phyloP scores from a whole-genome alignment of 2,797 vertebrate genomes.

The Lophius americanus region DNA sequence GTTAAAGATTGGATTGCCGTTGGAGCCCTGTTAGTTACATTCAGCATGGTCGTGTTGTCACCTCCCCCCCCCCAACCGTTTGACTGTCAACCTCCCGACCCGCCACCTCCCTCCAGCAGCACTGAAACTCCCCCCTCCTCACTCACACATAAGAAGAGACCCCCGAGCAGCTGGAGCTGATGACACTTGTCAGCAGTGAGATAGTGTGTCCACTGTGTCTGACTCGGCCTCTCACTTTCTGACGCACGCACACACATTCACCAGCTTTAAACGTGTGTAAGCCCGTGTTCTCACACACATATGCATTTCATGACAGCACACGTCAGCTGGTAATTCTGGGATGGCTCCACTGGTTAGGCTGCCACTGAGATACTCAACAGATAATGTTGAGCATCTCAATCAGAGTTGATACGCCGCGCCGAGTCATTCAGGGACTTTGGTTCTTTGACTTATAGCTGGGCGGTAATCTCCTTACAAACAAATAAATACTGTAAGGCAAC shows the following conservation, averaged over 20 bases:
- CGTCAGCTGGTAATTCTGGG: conserved; percentile 50
- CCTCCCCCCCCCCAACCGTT: conserved; percentile 46
- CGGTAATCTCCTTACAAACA: too few species aligned
- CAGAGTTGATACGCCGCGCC: conserved; percentile 24
- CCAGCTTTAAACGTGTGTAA: conserved; percentile 41
- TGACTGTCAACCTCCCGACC: conserved; percentile 43
- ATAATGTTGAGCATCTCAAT: conserved; percentile 8
- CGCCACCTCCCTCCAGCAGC: conserved; percentile 38
- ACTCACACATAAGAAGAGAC: conserved; percentile 55
- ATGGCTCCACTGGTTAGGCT: conserved; percentile 26
- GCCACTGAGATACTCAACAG: conserved; percentile 4
- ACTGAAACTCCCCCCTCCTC: conserved; percentile 47
- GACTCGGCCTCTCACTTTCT: conserved; percentile 51
- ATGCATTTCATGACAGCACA: conserved; percentile 43
- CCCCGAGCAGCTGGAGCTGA: conserved; percentile 67
- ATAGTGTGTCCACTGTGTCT: conserved; percentile 54
- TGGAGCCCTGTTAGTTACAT: conserved; percentile 59
- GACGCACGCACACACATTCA: conserved; percentile 49
- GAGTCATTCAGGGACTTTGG: conserved; percentile 13
- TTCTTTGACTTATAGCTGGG: too few species aligned
- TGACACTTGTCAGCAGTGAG: conserved; percentile 75
- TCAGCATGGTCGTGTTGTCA: conserved; percentile 69
- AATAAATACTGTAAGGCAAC: background rate
- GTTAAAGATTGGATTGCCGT: conserved; percentile 69
- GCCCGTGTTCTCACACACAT: conserved; percentile 23